Conservation (phyloP, 2,888 invertebrate species). For the Andrena camellia region DNA sequence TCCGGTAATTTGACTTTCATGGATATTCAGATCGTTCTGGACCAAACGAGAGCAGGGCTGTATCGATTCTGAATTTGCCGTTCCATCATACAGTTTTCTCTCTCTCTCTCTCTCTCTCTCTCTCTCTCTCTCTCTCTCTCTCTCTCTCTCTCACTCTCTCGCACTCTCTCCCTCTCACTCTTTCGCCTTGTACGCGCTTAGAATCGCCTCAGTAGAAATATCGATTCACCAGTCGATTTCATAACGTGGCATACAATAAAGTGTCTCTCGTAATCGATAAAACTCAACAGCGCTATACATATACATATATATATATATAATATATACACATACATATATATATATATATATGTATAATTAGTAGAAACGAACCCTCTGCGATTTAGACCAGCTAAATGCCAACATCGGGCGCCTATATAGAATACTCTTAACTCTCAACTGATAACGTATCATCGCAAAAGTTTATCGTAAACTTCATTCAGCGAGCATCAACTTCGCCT, state of each 20-base stretch:
- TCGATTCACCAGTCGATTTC: slow-evolving; percentile 60
- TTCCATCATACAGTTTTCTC: slow-evolving; percentile 1
- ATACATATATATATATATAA: slow-evolving; percentile 35
- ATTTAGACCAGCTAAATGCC: slow-evolving; percentile 83
- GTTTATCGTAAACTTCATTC: slow-evolving; percentile 50
- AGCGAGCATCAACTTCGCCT: slow-evolving; percentile 39
- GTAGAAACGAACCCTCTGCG: slow-evolving; percentile 76
- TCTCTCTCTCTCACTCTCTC: not conserved
- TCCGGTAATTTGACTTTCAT: slow-evolving; percentile 25
- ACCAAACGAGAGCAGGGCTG: slow-evolving; percentile 32
- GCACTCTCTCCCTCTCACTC: slow-evolving; percentile 1
- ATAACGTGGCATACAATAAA: slow-evolving; percentile 56
- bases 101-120: not conserved
- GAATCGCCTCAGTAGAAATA: slow-evolving; percentile 73
- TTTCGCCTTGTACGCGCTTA: slow-evolving; percentile 62
- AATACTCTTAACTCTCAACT: slow-evolving; percentile 63
- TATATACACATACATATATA: not conserved
- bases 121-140: slow-evolving; percentile 1
- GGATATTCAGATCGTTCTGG: slow-evolving; percentile 40
- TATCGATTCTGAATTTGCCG: slow-evolving; percentile 51
- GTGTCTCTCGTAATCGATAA: slow-evolving; percentile 65
- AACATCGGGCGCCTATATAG: slow-evolving; percentile 73
- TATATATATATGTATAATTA: slow-evolving; percentile 56
- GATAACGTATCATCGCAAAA: slow-evolving; percentile 55
- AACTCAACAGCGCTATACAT: slow-evolving; percentile 69